These are phyloP conservation scores for Apamea crenata DNA, from an alignment of 2,888 invertebrate species.

Conservation along the genomic window DNA sequence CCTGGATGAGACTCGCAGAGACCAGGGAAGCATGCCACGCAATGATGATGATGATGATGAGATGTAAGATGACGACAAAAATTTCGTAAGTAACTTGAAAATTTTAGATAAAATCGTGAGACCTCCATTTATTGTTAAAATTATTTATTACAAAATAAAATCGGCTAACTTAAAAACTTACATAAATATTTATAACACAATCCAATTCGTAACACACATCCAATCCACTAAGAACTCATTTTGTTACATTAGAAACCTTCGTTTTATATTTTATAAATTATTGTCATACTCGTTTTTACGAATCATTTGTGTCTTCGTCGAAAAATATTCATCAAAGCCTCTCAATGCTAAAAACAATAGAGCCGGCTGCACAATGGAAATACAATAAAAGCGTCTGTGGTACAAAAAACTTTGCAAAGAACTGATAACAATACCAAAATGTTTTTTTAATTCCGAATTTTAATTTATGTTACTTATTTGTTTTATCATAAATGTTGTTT, in stretches of 20 bases:
- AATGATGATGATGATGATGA: background rate
- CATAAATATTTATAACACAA: background rate
- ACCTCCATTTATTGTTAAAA: background rate
- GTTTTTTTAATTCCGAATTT: slow-evolving; percentile 29
- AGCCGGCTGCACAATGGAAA: slow-evolving; percentile 39
- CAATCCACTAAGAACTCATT: background rate
- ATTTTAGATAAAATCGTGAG: background rate
- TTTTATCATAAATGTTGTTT: slow-evolving; percentile 10
- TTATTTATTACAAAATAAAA: background rate
- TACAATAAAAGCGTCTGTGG: slow-evolving; percentile 42
- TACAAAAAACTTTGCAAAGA: slow-evolving; percentile 57
- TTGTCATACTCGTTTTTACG: slow-evolving; percentile 19
- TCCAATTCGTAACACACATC: slow-evolving; percentile 9
- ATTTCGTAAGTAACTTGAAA: background rate
- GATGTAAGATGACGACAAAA: background rate
- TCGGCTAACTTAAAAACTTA: background rate
- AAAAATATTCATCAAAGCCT: slow-evolving; percentile 58
- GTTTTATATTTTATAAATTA: slow-evolving; percentile 19
- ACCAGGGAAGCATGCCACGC: background rate
- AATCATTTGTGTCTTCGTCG: slow-evolving; percentile 41
- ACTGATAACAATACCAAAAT: slow-evolving; percentile 46
- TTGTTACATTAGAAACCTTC: background rate
- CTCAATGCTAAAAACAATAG: slow-evolving; percentile 54
- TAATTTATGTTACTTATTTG: slow-evolving; percentile 3
- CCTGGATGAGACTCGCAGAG: background rate